Conservation (phyloP, 2,113 vertebrate genomes). For the Cinclus mexicanus region DNA sequence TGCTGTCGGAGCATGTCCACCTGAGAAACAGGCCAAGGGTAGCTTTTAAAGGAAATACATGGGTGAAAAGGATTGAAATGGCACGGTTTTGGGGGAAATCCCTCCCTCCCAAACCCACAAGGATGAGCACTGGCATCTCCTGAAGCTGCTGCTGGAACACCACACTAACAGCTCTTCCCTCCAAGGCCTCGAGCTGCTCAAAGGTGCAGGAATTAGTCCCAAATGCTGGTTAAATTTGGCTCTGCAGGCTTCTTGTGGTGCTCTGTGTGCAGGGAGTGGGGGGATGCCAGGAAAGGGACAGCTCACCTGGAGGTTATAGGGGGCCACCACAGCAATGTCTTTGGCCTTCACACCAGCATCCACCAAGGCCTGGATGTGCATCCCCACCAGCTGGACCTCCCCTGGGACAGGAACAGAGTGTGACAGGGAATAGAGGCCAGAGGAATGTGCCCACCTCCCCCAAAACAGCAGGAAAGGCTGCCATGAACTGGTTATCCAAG, state of each 20-base stretch:
- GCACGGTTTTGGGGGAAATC: rapidly evolving
- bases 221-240: background rate
- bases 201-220: background rate
- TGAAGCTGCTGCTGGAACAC: background rate
- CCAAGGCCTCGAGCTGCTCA: background rate
- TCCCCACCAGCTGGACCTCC: slow-evolving; percentile 86
- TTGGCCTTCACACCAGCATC: slow-evolving; percentile 84
- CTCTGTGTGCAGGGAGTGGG: background rate
- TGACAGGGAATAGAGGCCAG: background rate
- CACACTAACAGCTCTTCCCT: background rate
- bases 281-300: background rate
- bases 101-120: background rate
- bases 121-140: background rate
- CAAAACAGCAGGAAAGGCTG: background rate
- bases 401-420: slow-evolving; percentile 71
- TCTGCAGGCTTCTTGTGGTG: background rate
- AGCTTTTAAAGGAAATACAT: background rate
- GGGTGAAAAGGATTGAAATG: background rate
- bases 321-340: slow-evolving; percentile 90
- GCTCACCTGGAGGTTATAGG: slow-evolving; percentile 93
- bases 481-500: background rate
- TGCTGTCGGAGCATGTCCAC: slow-evolving; percentile 92
- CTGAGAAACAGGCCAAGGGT: slow-evolving; percentile 42
- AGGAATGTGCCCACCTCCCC: background rate
- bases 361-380: slow-evolving; percentile 87